Percentiles rank a stretch among this genome's conserved stretches.
Conservation (phyloP, 2,888 invertebrate species). For the Chrysina gloriosa region DNA sequence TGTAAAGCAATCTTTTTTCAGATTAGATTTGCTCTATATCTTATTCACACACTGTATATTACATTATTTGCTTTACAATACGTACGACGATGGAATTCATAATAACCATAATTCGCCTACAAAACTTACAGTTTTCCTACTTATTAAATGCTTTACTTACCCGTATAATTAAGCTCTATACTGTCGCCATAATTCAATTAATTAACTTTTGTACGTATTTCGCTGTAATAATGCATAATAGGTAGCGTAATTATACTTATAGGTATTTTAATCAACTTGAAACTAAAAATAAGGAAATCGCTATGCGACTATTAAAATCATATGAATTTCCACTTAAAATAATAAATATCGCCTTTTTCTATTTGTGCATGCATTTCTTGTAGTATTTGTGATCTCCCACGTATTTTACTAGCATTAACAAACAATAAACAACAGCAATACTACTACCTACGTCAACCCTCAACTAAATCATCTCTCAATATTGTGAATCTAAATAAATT, state of each 20-base stretch:
- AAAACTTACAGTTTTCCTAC: not conserved
- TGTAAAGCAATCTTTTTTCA: too few species aligned
- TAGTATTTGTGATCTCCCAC: constrained; percentile 27
- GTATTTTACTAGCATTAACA: constrained; percentile 30
- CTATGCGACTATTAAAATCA: not conserved
- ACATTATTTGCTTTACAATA: too few species aligned
- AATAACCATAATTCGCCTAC: too few species aligned
- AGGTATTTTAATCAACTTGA: too few species aligned
- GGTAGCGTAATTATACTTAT: too few species aligned
- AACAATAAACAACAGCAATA: not conserved
- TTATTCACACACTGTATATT: too few species aligned
- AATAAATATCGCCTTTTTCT: constrained; percentile 51
- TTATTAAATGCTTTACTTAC: not conserved
- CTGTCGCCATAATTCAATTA: too few species aligned
- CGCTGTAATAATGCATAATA: too few species aligned
- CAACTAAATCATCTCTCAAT: not conserved
- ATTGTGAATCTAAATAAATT: constrained; percentile 42
- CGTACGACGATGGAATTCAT: too few species aligned
- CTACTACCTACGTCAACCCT: constrained; percentile 21
- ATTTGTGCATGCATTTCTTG: constrained; percentile 53
- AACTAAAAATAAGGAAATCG: too few species aligned
- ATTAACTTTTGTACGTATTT: too few species aligned
- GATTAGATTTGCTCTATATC: too few species aligned
- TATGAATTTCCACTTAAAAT: constrained; percentile 13
- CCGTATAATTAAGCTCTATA: not conserved